Evolutionary conservation across 2,113 vertebrate genomes (phyloP).

Genomic region (Sapayoa aenigma): DNA sequence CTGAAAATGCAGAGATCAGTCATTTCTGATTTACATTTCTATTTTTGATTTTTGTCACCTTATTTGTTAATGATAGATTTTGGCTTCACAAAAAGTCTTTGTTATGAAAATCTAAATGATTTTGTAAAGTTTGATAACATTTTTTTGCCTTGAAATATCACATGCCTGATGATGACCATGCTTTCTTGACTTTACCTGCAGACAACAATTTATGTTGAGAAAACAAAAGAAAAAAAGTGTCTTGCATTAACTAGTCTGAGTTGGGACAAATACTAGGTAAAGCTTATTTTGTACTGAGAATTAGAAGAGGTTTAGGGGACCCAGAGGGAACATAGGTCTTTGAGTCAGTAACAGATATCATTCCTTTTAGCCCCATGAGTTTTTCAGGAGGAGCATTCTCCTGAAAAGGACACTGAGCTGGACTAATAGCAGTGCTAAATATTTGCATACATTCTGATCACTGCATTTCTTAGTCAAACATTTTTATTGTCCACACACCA

Average conservation of each 20-base stretch:
- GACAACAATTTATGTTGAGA: background rate
- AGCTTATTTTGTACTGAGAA: background rate
- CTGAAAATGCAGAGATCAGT: background rate
- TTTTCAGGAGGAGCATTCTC: background rate
- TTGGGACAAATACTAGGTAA: background rate
- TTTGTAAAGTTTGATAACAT: background rate
- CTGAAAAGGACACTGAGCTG: background rate
- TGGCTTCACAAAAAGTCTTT: background rate
- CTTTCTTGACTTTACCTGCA: background rate
- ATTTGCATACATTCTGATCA: background rate
- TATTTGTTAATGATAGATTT: background rate
- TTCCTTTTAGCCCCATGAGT: background rate
- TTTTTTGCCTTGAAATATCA: background rate
- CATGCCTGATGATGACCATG: background rate
- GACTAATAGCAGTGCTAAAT: background rate
- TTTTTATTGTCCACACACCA: background rate
- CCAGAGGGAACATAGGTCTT: background rate
- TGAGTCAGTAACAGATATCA: background rate
- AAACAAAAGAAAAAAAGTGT: background rate
- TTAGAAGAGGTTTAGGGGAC: background rate
- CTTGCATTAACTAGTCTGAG: background rate
- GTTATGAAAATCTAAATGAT: background rate
- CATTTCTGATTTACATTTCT: background rate
- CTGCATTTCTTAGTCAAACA: background rate
- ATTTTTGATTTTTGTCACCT: background rate